A percentile compares a stretch with the other conserved stretches of the same genome.
phyloP scores from a whole-genome alignment of 2,113 vertebrate species.

The Eptatretus burgeri region DNA sequence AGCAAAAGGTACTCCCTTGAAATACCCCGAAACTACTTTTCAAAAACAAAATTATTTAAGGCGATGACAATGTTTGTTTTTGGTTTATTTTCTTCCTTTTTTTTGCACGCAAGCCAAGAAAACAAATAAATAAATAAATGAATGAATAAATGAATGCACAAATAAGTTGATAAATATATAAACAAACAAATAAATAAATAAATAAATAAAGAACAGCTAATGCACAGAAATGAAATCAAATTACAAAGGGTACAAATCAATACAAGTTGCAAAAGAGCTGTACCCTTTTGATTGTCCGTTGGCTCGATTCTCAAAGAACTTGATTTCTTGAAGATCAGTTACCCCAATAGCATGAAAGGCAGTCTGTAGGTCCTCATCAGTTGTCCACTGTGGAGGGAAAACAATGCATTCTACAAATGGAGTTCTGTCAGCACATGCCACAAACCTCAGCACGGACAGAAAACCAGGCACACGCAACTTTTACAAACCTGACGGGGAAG shows the following conservation, averaged over 20 bases:
- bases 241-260: conserved; percentile 14
- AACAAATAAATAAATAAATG: too few relatives aligned
- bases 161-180: not conserved
- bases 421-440: too few relatives aligned
- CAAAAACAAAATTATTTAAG: too few relatives aligned
- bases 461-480: too few relatives aligned
- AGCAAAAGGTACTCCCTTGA: too few relatives aligned
- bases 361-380: conserved; percentile 91
- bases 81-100: too few relatives aligned
- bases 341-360: conserved; percentile 79
- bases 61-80: too few relatives aligned
- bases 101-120: too few relatives aligned
- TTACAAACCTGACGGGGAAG: too few relatives aligned
- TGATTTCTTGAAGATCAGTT: conserved; percentile 86
- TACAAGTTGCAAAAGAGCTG: conserved; percentile 14
- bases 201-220: not conserved
- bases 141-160: too few relatives aligned
- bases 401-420: not conserved
- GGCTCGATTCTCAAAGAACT: conserved; percentile 96
- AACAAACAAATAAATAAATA: not conserved
- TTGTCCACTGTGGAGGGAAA: conserved; percentile 55
- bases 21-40: too few relatives aligned
- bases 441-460: too few relatives aligned
- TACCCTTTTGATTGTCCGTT: conserved; percentile 97
- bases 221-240: conserved; percentile 14